Evolutionary conservation across 2,113 vertebrate species (phyloP).

Genomic region (Bos indicus): DNA sequence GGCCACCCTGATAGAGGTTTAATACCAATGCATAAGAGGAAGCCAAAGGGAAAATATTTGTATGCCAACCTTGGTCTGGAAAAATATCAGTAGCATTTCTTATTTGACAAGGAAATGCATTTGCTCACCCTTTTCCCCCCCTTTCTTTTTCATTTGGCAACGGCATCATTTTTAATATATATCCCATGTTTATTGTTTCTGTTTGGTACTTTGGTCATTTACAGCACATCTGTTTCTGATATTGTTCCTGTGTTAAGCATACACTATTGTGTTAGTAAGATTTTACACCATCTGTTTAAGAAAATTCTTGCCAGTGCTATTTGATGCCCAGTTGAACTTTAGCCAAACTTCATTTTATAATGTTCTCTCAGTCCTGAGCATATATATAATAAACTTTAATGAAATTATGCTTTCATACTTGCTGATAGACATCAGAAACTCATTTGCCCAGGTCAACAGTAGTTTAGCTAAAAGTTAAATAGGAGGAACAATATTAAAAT

Average conservation of each 20-base stretch:
- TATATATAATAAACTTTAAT: conserved; percentile 64
- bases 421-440: conserved; percentile 63
- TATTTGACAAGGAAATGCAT: conserved; percentile 43
- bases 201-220: conserved; percentile 64
- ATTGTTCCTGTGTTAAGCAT: conserved; percentile 54
- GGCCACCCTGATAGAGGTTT: conserved; percentile 16
- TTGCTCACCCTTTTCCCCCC: neutral
- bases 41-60: conserved; percentile 1
- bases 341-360: conserved; percentile 63
- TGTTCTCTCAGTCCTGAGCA: conserved; percentile 47
- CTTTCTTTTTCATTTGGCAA: conserved; percentile 22
- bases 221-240: conserved; percentile 76
- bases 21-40: neutral
- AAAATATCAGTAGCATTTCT: conserved; percentile 60
- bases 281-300: conserved; percentile 74
- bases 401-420: conserved; percentile 63
- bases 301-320: conserved; percentile 65
- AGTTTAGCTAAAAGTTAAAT: conserved; percentile 38
- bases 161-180: conserved; percentile 56
- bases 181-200: conserved; percentile 70
- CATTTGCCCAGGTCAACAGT: conserved; percentile 51
- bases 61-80: conserved; percentile 25
- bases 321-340: conserved; percentile 70
- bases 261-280: conserved; percentile 70
- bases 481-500: conserved; percentile 11